Percentiles rank a stretch among this genome's conserved stretches.
These are phyloP conservation scores for Campopleginae sp. DNA, from an alignment of 2,888 invertebrate species.

Conservation along the genomic window DNA sequence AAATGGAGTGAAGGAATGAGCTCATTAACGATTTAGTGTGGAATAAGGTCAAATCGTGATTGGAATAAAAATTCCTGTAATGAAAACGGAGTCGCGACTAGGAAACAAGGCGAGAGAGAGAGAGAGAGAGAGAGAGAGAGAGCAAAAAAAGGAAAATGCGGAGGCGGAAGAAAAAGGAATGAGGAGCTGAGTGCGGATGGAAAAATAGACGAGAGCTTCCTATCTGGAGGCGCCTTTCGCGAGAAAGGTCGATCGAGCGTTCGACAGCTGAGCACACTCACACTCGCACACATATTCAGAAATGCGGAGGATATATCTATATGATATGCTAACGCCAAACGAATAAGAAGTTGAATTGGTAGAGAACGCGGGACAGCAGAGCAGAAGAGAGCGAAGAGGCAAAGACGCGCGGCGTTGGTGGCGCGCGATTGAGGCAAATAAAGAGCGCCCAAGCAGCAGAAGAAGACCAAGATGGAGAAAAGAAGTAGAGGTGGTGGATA, in stretches of 20 bases:
- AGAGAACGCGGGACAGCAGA: slow-evolving; percentile 66
- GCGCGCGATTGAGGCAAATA: slow-evolving; percentile 41
- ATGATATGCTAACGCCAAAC: slow-evolving; percentile 52
- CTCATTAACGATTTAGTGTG: slow-evolving; percentile 30
- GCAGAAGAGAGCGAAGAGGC: slow-evolving; percentile 19
- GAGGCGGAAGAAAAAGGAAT: slow-evolving; percentile 5
- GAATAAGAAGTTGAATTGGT: slow-evolving; percentile 78
- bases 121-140: slow-evolving; percentile 11
- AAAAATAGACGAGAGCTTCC: slow-evolving; percentile 28
- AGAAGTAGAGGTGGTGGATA: slow-evolving; percentile 38
- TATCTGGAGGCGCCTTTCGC: slow-evolving; percentile 19
- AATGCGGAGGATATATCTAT: slow-evolving; percentile 15
- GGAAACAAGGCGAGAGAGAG: slow-evolving; percentile 13
- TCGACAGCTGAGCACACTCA: slow-evolving; percentile 63
- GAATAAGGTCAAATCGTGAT: slow-evolving; percentile 65
- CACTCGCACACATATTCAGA: slow-evolving; percentile 34
- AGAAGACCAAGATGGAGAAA: slow-evolving; percentile 37
- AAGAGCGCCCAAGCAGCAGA: slow-evolving; percentile 41
- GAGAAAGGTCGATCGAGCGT: slow-evolving; percentile 69
- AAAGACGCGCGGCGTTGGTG: slow-evolving; percentile 38
- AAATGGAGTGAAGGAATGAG: slow-evolving; percentile 22
- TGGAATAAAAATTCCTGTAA: slow-evolving; percentile 63
- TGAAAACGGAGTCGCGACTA: not conserved
- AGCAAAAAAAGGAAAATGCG: slow-evolving; percentile 33
- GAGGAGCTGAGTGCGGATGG: slow-evolving; percentile 29